Base-by-base conservation (phyloP, 2,113 vertebrate genomes). In the Nansenia antarctica region DNA sequence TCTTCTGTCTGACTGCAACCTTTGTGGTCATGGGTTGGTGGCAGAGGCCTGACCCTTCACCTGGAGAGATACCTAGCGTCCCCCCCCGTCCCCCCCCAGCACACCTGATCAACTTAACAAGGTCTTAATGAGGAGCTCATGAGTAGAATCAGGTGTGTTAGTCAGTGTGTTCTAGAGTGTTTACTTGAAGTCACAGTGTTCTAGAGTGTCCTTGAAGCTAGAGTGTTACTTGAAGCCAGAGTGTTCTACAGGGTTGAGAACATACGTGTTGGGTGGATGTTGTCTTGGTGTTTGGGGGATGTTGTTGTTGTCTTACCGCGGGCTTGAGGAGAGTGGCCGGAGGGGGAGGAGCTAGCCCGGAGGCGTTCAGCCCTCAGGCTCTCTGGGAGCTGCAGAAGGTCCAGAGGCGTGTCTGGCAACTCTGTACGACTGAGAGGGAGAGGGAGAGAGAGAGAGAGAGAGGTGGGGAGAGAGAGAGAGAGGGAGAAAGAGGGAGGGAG, bases 361-460 rank as follows among this genome's bases (percentile, higher is more conserved):
- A 85, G 75, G 0, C 89, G 82, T 79, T 90, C 91, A 2, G 86
- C 90, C 69, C 88, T 77, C 9, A 93, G 68, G 26, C 80, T 86
- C 80, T 93, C 92, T 1, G 94, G 93, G 5, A 95, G 89, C 83
- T 96, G 95, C 72, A 92, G 90, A 62, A 95, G 69, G 22, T 96
- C 95, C 88, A 96, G 85, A 15, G 93, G 92, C 0, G 86, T 93
- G 65, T 93, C 93, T 27, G 91, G 82, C 34, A 90, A 62, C 83
- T 96, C 94, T 0, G 90, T 90, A 57, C 91, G 94, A 86, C 94
- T 96, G 83, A 49, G 76, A 80, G 30, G 58, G 29, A 26, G 65
- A 37, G 57, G 53, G 49, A 64, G 20, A 49, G 70, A 65, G 15
- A 35, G 35, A 39, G 27, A 67, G 14, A 54, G 32, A 37, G 14